Conservation (phyloP, 2,113 vertebrate genomes). For the Ptychochromis oligacanthus region DNA sequence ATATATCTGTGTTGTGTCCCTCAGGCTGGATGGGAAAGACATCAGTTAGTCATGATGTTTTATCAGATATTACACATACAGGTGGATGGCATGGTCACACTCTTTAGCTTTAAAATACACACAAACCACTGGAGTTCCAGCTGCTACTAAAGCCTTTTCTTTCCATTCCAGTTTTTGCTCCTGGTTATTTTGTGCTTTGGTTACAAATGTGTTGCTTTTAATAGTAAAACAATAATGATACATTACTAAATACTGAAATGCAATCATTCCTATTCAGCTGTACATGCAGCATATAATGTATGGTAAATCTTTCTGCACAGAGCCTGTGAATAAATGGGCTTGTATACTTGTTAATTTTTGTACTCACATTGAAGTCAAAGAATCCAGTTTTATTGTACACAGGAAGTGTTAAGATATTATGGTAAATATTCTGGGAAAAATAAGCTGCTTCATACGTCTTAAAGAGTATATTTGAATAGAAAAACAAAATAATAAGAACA, state of each 20-base stretch:
- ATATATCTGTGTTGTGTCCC: neutral
- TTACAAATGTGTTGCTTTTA: neutral
- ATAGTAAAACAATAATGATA: neutral
- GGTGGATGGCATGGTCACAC: neutral
- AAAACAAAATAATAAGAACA: neutral
- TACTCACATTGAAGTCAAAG: conserved; percentile 83
- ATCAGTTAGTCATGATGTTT: neutral
- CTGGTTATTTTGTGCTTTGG: neutral
- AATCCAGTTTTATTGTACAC: conserved; percentile 78
- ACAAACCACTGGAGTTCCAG: neutral
- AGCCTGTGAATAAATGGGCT: too few relatives aligned
- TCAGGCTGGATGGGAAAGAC: neutral
- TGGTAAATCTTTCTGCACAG: too few relatives aligned
- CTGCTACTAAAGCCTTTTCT: neutral
- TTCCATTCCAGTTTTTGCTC: neutral
- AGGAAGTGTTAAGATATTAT: conserved; percentile 88
- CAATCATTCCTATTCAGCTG: neutral
- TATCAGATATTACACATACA: neutral
- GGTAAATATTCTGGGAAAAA: conserved; percentile 88
- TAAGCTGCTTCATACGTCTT: conserved; percentile 69
- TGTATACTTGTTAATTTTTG: conserved; percentile 87
- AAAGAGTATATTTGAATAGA: neutral
- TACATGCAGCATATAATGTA: too few relatives aligned
- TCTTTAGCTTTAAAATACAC: neutral
- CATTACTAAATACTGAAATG: neutral